A percentile compares a stretch with the other conserved stretches of the same genome.
These are phyloP conservation scores for Charaxes varanes DNA, from an alignment of 1,140 invertebrate genomes.

Conservation along the genomic window DNA sequence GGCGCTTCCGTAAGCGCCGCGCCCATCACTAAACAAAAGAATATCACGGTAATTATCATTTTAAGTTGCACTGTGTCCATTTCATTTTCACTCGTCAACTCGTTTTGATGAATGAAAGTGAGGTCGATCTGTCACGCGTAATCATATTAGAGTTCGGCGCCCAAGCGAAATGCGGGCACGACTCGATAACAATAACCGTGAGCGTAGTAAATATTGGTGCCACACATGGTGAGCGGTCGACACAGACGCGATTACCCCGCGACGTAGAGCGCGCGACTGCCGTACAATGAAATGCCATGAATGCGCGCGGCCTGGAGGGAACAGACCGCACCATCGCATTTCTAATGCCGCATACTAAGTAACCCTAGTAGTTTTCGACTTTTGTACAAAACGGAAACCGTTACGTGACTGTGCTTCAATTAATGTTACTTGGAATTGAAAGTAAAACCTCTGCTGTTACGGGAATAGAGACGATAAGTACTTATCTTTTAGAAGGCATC, in stretches of 20 bases:
- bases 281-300: conserved; percentile 57
- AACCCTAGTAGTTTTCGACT: conserved; percentile 57
- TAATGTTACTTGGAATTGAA: conserved; percentile 6
- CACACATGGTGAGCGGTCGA: conserved; percentile 19
- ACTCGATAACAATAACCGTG: conserved; percentile 44
- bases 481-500: no score
- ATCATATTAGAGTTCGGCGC: conserved; percentile 46
- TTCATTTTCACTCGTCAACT: conserved; percentile 66
- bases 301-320: conserved; percentile 45
- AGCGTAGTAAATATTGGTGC: conserved; percentile 45
- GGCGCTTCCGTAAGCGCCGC: conserved; percentile 65
- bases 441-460: no score
- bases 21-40: conserved; percentile 70
- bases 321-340: conserved; percentile 46
- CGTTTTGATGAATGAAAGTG: conserved; percentile 48
- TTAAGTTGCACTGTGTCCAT: conserved; percentile 64
- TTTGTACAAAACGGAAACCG: conserved; percentile 57
- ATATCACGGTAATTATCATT: conserved; percentile 68
- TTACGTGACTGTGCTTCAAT: conserved; percentile 36
- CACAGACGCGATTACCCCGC: conserved; percentile 51
- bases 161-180: conserved; percentile 38
- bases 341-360: conserved; percentile 61
- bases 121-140: conserved; percentile 39
- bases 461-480: no score
- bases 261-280: conserved; percentile 56